Evolutionary conservation across 2,113 vertebrate species (phyloP), one percentile per base, ranked within the genome.

Genomic region (Mobula birostris): DNA sequence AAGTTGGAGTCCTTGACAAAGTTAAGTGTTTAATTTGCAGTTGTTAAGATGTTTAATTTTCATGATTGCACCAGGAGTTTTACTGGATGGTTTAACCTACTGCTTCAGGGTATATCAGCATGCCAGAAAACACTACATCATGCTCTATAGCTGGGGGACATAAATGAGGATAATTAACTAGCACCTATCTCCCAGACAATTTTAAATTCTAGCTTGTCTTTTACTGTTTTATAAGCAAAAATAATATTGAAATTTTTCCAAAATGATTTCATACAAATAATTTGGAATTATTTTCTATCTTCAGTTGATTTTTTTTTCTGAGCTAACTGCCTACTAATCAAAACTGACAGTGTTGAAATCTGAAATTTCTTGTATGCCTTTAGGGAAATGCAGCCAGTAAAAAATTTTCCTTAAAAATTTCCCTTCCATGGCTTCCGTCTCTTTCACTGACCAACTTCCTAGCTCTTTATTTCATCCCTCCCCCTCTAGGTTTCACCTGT

Each of bases 31-130:
- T 87, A 87, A 87, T 87, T 87, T 87, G 24, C 56, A 87, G 83
- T 61, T 56, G 80, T 83, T 85, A 63, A 87, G 56, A 21, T 87
- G 56, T 87, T 87, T 87, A 87, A 87, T 87, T 87, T 87, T 27
- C 24, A 61, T 87, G 83, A 87, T 87, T 87, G 61, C 83, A 87
- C 29, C 83, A 21, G 61, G 56, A 29, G 56, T 61, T 87, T 63
- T 21, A 87, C 61, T 87, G 83, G 83, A 87, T 87, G 56, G 83
- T 61, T 87, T 87, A 87, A 87, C 83, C 56, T 14, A 29, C 24
- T 87, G 24, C 83, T 61, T 66, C 11, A 56, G 83, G 56, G 83
- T 87, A 87, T 58, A 87, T 87, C 48, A 87, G 83, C 56, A 61
- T 87, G 24, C 58, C 48, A 87, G 27, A 87, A 87, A 61, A 24